Percentiles rank a stretch among this genome's conserved stretches.
These are phyloP conservation scores for Tyrophagus putrescentiae DNA, from an alignment of 1,140 invertebrate species.

Conservation along the genomic window DNA sequence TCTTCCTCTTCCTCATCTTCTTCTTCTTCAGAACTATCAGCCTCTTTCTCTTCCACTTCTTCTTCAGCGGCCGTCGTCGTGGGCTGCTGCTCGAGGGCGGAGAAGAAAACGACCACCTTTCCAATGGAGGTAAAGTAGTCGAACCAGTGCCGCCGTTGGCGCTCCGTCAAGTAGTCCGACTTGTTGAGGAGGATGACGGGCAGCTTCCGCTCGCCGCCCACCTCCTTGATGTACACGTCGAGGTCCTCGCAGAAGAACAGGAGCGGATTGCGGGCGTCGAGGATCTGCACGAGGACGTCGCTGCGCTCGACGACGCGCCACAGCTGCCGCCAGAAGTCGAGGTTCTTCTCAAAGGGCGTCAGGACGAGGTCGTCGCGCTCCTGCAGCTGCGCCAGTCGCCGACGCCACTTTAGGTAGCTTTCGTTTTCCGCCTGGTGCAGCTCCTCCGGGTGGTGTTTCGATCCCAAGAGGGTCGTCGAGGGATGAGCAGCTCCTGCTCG, in stretches of 20 bases:
- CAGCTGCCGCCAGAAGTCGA: slow-evolving; percentile 95
- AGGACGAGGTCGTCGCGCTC: slow-evolving; percentile 61
- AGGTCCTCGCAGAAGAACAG: slow-evolving; percentile 85
- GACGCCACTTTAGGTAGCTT: slow-evolving; percentile 73
- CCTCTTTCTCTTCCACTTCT: not conserved
- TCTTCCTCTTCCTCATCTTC: slow-evolving; percentile 1
- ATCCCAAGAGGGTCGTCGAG: slow-evolving; percentile 68
- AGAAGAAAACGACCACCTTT: slow-evolving; percentile 65
- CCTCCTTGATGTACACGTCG: slow-evolving; percentile 79
- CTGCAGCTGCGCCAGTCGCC: slow-evolving; percentile 58
- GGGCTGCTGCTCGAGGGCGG: slow-evolving; percentile 42
- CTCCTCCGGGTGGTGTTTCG: slow-evolving; percentile 56
- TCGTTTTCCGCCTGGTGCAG: slow-evolving; percentile 58
- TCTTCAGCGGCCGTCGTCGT: slow-evolving; percentile 18
- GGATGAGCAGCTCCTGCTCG: slow-evolving; percentile 52
- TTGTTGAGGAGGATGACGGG: slow-evolving; percentile 88
- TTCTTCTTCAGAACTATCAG: not conserved
- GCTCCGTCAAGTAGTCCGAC: slow-evolving; percentile 71
- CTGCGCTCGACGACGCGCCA: slow-evolving; percentile 94
- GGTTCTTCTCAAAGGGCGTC: slow-evolving; percentile 94
- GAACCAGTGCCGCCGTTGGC: slow-evolving; percentile 70
- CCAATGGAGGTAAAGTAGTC: slow-evolving; percentile 60
- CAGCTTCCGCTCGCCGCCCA: slow-evolving; percentile 50
- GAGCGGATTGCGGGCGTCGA: slow-evolving; percentile 90
- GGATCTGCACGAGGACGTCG: slow-evolving; percentile 85